These are phyloP conservation scores for Sorex maritimensis DNA, from an alignment of 2,797 vertebrate genomes.

Conservation along the genomic window DNA sequence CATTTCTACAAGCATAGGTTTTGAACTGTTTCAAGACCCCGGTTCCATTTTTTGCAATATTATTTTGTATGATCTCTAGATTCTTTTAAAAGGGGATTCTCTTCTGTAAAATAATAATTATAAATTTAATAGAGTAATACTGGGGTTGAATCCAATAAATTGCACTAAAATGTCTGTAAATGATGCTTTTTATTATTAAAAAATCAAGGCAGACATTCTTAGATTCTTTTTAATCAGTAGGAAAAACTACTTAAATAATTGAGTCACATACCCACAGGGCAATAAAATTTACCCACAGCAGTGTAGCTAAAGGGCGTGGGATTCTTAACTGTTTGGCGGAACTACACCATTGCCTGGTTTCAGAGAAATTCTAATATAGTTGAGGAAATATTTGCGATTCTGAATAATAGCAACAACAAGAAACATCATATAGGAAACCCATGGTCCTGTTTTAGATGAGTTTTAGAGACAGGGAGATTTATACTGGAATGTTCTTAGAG, in stretches of 20 bases:
- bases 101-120: constrained; percentile 15
- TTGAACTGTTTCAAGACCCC: no score
- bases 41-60: not conserved
- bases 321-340: not conserved
- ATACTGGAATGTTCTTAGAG: not conserved
- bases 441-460: not conserved
- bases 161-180: not conserved
- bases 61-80: not conserved
- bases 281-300: not conserved
- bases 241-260: constrained; percentile 12
- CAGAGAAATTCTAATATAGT: not conserved
- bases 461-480: not conserved
- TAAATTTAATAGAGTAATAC: constrained; percentile 19
- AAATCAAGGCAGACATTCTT: not conserved
- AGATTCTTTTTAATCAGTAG: not conserved
- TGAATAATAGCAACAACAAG: constrained; percentile 28
- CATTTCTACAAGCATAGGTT: no score
- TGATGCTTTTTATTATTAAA: not conserved
- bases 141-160: constrained; percentile 45
- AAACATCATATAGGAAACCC: constrained; percentile 12
- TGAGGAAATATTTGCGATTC: constrained; percentile 7
- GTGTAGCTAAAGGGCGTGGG: not conserved
- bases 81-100: constrained; percentile 18
- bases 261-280: not conserved
- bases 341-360: not conserved